Evolutionary conservation across 1,140 invertebrate species (phyloP), one percentile per base, ranked within the genome.

Genomic region (Sinella curviseta): DNA sequence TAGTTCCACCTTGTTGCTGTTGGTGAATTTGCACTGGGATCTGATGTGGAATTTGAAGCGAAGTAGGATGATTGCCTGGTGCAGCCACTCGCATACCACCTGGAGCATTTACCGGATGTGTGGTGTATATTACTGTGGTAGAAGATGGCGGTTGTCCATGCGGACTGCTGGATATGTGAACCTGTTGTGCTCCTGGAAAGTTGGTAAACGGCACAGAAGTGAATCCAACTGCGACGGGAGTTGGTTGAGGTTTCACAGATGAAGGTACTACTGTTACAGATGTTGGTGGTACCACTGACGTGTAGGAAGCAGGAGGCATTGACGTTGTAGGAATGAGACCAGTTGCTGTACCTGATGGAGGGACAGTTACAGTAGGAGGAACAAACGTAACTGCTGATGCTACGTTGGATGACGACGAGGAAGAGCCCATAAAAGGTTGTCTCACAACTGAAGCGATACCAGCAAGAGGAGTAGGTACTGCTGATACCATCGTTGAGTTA

Each of bases 181-280:
- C 77, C 74, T 12, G 77, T 78, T 0, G 39, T 8, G 77, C 57
- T 28, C 60, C 67, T 26, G 77, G 36, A 39, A 77, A 77, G 17
- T 60, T 48, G 76, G 76, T 12, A 4, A 48, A 48, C 8, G 39
- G 39, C 0, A 28, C 26, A 17, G 77, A 70, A 34, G 54, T 65
- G 24, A 86, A 84, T 48, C 85, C 84, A 82, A 84, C 85, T 57
- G 85, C 84, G 17, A 85, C 85, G 12, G 85, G 80, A 57, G 80
- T 85, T 0, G 85, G 67, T 8, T 77, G 55, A 26, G 77, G 77
- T 0, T 78, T 78, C 1, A 74, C 36, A n/a, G 78, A 34, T 20
- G 60, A 74, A 26, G 57, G 57, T 20, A 39, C 39, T 1, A 48
- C 1, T 1, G 31, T 26, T 20, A 75, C 34, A 30, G 31, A 20